Base-by-base conservation (phyloP, 1,140 invertebrate species). In the Mizuhopecten yessoensis region DNA sequence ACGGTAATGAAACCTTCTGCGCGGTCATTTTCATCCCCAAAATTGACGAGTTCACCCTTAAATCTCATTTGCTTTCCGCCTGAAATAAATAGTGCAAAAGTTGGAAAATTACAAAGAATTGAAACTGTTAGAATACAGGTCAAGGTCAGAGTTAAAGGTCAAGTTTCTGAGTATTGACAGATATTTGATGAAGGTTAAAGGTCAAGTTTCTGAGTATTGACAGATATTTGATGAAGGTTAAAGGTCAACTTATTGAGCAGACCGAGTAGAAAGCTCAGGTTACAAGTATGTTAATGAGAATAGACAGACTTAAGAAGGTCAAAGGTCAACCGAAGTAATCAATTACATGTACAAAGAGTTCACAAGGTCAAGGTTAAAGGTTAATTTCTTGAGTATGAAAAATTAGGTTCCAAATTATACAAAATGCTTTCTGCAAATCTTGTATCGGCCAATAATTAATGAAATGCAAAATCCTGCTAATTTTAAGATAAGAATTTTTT, bases 21-120 rank as follows among this genome's bases (percentile, higher is more conserved):
- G 23, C 86, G 23, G 17, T 94, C 91, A 88, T 92, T 87, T 17
- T 91, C 42, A 89, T 94, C 93, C 45, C 93, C 94, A 94, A 91
- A 94, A 88, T 94, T 94, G 92, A 94, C 90, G 90, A 93, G 92
- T 94, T 94, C 94, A 93, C 94, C 94, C 91, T 90, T 91, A 93
- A 92, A 94, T 88, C 91, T 92, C 89, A 94, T 92, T 87, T 88
- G 91, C 87, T 92, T 93, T 45, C 57, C 39, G 86, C 86, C 94
- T 94, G 94, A 49, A 94, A 93, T 92, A 90, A 91, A 86, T 86
- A 89, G 89, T 89, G 33, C 5, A 45, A 90, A 39, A 39, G 75
- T 29, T 29, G 23, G n/a, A 39, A 87, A 34, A 29, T 34, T 88
- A 88, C 20, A 36, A 2, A 17, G 23, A 23, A 88, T 88, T 39